Base-by-base conservation (phyloP, 2,113 vertebrate genomes). In the Illadopsis cleaveri region DNA sequence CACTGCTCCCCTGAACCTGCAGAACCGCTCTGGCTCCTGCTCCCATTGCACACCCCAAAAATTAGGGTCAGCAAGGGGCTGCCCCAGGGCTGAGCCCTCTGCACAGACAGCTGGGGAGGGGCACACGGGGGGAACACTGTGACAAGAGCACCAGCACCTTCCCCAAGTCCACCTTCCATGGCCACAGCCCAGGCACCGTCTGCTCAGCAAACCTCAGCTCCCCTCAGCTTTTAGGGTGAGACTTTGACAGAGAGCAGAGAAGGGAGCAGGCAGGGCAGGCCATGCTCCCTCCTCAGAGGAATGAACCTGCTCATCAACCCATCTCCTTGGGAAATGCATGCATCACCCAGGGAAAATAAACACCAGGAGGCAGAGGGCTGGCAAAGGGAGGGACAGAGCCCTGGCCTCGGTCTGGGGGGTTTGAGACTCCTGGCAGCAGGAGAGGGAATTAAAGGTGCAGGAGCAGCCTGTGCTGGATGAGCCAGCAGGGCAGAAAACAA, bases 101-200 rank as follows among this genome's bases (percentile, higher is more conserved):
- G n/a, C n/a, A n/a, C n/a, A n/a, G n/a, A n/a, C 35, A 44, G 44
- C 20, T 12, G 30, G 12, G 31, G 31, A 50, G 3, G 6, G 38
- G 13, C 64, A 27, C 37, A 30, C 2, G 10, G 50, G 6, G 37
- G 9, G 31, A 27, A 58, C 2, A 1, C 17, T 27, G 65, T 27
- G 38, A 75, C 42, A 65, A 22, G 44, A 57, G 5, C 38, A 79
- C 37, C 35, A 57, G 28, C 24, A 69, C 37, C 58, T 35, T 56
- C n/a, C 44, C 58, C 0, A 0, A 6, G 8, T 24, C 3, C 33
- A 27, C 19, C 3, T 37, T 28, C 12, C 4, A 4, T 8, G 40
- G 25, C 61, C 48, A 31, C 3, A 61, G 58, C n/a, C 47, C 23
- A 16, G 0, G 17, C 40, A 44, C 14, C 8, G 48, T 40, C 31